Conservation (phyloP, 2,113 vertebrate species). For the mouse (Mus musculus) region DNA sequence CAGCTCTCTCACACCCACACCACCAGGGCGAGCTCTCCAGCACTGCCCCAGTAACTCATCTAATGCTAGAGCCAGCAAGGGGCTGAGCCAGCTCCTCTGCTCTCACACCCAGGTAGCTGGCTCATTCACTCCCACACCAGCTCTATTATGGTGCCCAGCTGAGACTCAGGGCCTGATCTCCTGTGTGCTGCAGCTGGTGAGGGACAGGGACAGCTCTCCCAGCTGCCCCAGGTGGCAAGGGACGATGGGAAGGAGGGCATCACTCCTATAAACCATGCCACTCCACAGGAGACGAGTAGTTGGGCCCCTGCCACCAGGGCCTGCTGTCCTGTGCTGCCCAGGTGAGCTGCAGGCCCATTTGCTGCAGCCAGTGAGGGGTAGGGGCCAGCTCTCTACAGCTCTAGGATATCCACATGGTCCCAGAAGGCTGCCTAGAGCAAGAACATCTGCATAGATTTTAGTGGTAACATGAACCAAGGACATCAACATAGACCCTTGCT, state of each 20-base stretch:
- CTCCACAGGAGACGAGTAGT: not conserved
- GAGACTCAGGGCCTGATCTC: not conserved
- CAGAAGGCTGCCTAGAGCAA: not conserved
- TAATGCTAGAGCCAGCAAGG: not conserved
- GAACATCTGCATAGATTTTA: not conserved
- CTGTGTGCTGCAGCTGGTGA: not conserved
- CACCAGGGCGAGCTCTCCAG: not conserved
- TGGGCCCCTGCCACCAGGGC: not conserved
- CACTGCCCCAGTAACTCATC: not conserved
- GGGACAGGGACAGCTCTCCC: not conserved
- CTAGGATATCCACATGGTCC: not conserved
- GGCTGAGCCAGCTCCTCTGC: not conserved
- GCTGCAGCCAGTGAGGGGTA: not conserved
- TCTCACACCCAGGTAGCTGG: not conserved
- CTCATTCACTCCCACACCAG: not conserved
- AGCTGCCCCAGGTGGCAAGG: not conserved
- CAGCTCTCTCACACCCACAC: not conserved
- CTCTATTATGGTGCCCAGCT: not conserved
- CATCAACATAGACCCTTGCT: not conserved
- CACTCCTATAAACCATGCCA: not conserved
- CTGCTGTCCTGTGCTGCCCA: not conserved
- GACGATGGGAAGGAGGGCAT: not conserved
- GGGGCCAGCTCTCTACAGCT: not conserved
- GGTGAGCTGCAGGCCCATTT: not conserved
- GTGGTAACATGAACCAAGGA: not conserved